A percentile compares a stretch with the other conserved stretches of the same genome.
phyloP scores from a whole-genome alignment of 2,797 vertebrate genomes.

The Mormyrus hasselquistii region DNA sequence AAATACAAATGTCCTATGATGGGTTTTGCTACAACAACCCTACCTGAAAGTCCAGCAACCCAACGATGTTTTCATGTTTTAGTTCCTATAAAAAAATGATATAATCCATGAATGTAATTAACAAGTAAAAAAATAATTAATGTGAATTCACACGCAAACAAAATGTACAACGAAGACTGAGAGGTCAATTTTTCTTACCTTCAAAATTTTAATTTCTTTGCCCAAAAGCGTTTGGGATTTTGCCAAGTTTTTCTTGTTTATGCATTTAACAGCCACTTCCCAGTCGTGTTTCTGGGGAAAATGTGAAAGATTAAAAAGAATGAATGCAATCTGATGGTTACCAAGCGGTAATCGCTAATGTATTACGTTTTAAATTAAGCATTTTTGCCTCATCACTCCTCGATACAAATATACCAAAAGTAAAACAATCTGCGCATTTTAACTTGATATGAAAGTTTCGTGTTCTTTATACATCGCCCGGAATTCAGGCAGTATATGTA shows the following conservation, averaged over 20 bases:
- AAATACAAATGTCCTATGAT: not conserved
- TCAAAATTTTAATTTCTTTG: constrained; percentile 96
- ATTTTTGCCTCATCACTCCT: constrained; percentile 35
- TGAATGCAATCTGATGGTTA: constrained; percentile 24
- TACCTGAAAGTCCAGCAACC: constrained; percentile 94
- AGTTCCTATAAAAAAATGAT: constrained; percentile 66
- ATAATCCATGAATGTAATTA: not conserved
- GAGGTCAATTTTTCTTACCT: constrained; percentile 64
- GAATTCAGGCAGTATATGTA: no score
- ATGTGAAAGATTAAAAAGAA: constrained; percentile 8
- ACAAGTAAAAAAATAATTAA: not conserved
- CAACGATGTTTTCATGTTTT: constrained; percentile 94
- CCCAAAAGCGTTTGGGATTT: constrained; percentile 89
- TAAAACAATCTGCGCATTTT: constrained; percentile 26
- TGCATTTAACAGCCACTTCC: constrained; percentile 95
- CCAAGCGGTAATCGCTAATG: not conserved
- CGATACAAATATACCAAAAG: constrained; percentile 54
- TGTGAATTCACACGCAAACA: not conserved
- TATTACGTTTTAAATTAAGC: not conserved
- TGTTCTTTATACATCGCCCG: not conserved
- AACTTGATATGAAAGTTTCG: not conserved
- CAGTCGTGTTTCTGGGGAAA: constrained; percentile 75
- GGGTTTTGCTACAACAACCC: not conserved
- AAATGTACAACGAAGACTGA: not conserved
- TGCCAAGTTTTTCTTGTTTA: constrained; percentile 93